A percentile compares a stretch with the other conserved stretches of the same genome.
phyloP scores from a whole-genome alignment of 2,888 invertebrate genomes.

The Pediacus dermestoides region DNA sequence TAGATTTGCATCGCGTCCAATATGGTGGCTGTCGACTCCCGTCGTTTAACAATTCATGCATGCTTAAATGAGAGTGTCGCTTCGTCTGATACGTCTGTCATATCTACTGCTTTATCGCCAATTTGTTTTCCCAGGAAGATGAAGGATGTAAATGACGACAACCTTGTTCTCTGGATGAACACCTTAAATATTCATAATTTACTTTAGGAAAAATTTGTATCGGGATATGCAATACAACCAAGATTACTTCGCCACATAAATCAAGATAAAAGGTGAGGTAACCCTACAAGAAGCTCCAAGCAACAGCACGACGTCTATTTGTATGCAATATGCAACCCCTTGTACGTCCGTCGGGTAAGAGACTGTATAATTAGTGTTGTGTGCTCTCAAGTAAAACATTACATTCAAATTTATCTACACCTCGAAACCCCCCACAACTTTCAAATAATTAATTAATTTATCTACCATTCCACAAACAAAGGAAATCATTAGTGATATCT shows the following conservation, averaged over 20 bases:
- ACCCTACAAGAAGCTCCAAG: too few species aligned
- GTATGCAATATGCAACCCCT: conserved; percentile 23
- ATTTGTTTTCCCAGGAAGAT: conserved; percentile 25
- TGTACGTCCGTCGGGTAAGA: conserved; percentile 18
- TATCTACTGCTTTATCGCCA: conserved; percentile 29
- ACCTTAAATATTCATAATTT: conserved; percentile 22
- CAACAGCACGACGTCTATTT: too few species aligned
- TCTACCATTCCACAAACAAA: too few species aligned
- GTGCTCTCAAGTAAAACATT: conserved; percentile 23
- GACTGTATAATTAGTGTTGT: conserved; percentile 26
- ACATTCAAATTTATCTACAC: too few species aligned
- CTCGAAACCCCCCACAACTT: too few species aligned
- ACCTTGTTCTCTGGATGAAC: conserved; percentile 16
- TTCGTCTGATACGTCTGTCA: conserved; percentile 27
- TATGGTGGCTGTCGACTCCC: conserved; percentile 40
- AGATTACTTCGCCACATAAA: too few species aligned
- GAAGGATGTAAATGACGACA: conserved; percentile 26
- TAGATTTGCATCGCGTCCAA: conserved; percentile 46
- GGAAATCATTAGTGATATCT: too few species aligned
- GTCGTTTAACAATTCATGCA: conserved; percentile 39
- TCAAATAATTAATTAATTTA: too few species aligned
- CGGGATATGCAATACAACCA: too few species aligned
- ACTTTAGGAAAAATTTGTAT: conserved; percentile 1
- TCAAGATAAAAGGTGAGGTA: too few species aligned
- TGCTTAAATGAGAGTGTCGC: conserved; percentile 34